phyloP scores from a whole-genome alignment of 1,140 invertebrate genomes.

The Penaeus vannamei region DNA sequence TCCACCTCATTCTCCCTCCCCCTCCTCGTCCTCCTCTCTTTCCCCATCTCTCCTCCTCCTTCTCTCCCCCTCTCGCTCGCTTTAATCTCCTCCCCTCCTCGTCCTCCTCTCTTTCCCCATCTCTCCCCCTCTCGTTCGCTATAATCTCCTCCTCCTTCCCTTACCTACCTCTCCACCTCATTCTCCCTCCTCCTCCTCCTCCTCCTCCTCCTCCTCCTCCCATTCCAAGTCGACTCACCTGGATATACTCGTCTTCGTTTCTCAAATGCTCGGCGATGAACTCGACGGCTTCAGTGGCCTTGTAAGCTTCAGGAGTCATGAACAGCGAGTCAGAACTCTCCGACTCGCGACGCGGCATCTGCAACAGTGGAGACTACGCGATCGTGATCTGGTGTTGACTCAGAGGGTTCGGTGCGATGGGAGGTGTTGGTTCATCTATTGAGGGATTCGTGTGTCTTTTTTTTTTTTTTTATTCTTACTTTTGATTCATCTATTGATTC shows the following conservation, averaged over 20 bases:
- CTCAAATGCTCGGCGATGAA: constrained; percentile 98
- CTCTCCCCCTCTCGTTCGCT: no score
- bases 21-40: no score
- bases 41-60: no score
- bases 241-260: constrained; percentile 97
- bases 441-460: no score
- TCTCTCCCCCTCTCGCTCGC: no score
- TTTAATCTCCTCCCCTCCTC: no score
- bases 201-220: background rate
- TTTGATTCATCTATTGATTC: no score
- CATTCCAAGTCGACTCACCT: constrained; percentile 78
- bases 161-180: background rate
- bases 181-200: background rate
- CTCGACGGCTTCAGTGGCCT: constrained; percentile 96
- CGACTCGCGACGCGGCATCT: constrained; percentile 82
- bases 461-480: no score
- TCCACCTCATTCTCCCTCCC: no score
- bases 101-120: no score
- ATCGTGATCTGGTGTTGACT: background rate
- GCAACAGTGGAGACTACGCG: constrained; percentile 51
- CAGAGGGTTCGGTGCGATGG: no score
- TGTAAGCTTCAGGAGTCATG: constrained; percentile 87
- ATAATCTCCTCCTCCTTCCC: constrained; percentile 9
- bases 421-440: no score
- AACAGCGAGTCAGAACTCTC: constrained; percentile 92